phyloP scores from a whole-genome alignment of 2,888 invertebrate genomes.

The Oligia fasciuncula region DNA sequence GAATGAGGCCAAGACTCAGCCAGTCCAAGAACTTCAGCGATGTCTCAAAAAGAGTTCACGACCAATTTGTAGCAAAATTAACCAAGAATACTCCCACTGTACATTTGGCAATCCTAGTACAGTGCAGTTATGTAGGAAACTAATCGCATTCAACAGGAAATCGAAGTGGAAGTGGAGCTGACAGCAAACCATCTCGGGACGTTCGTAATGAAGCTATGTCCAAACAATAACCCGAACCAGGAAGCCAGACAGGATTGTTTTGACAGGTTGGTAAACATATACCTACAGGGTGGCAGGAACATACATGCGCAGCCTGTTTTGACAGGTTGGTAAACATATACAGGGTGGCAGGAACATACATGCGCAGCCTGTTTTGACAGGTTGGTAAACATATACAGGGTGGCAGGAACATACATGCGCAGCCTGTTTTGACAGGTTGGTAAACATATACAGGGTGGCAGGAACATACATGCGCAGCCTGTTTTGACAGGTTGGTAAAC shows the following conservation, averaged over 20 bases:
- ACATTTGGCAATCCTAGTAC: constrained; percentile 12
- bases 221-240: constrained; percentile 94
- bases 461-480: constrained; percentile 74
- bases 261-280: constrained; percentile 88
- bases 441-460: neutral
- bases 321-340: constrained; percentile 88
- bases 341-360: too few species aligned
- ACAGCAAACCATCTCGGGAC: constrained; percentile 97
- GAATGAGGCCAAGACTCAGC: neutral
- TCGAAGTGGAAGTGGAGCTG: constrained; percentile 95
- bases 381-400: constrained; percentile 72
- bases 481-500: constrained; percentile 92
- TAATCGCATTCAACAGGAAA: constrained; percentile 88
- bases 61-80: neutral
- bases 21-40: neutral
- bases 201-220: constrained; percentile 96
- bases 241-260: constrained; percentile 96
- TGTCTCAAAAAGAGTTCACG: neutral
- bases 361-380: constrained; percentile 93
- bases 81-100: neutral
- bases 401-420: too few species aligned
- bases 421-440: constrained; percentile 94
- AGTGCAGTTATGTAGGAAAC: constrained; percentile 27
- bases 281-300: too few species aligned
- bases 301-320: too few species aligned